These are phyloP conservation scores for Synergus gifuensis DNA, from an alignment of 2,888 invertebrate genomes.

Conservation along the genomic window DNA sequence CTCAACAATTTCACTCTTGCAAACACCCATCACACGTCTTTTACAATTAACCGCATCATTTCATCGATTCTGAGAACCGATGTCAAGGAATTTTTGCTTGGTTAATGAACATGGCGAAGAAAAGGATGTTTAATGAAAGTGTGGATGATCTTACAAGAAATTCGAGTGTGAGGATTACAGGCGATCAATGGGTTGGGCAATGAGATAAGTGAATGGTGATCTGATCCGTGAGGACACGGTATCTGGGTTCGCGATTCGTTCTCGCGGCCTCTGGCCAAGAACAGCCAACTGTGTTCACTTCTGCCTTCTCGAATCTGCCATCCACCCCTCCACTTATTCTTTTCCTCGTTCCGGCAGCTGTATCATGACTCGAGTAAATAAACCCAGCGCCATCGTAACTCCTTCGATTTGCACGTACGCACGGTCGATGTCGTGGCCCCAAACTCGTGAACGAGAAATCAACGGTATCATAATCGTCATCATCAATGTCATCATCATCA, in stretches of 20 bases:
- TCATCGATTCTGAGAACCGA: not conserved
- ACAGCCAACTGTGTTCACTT: slow-evolving; percentile 24
- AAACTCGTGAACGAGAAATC: not conserved
- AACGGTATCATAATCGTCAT: slow-evolving; percentile 14
- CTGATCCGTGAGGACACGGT: slow-evolving; percentile 22
- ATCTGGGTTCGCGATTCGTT: not conserved
- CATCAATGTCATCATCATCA: slow-evolving; percentile 23
- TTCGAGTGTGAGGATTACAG: not conserved
- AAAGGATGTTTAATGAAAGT: slow-evolving; percentile 4
- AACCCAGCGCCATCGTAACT: slow-evolving; percentile 66
- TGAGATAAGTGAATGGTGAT: slow-evolving; percentile 27
- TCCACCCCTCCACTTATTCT: slow-evolving; percentile 29
- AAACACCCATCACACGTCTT: slow-evolving; percentile 1
- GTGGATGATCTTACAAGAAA: slow-evolving; percentile 10
- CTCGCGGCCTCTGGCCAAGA: slow-evolving; percentile 27
- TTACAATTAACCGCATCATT: slow-evolving; percentile 15
- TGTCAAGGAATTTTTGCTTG: not conserved
- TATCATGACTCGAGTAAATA: slow-evolving; percentile 52
- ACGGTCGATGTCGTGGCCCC: slow-evolving; percentile 46
- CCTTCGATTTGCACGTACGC: slow-evolving; percentile 69
- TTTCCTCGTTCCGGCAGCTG: slow-evolving; percentile 47
- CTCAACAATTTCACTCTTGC: not conserved
- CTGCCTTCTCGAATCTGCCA: slow-evolving; percentile 31
- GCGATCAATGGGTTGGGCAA: slow-evolving; percentile 9
- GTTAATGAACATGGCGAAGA: slow-evolving; percentile 10